These are phyloP conservation scores for Zaprionus camerounensis DNA, from an alignment of 1,140 invertebrate genomes.

Conservation along the genomic window DNA sequence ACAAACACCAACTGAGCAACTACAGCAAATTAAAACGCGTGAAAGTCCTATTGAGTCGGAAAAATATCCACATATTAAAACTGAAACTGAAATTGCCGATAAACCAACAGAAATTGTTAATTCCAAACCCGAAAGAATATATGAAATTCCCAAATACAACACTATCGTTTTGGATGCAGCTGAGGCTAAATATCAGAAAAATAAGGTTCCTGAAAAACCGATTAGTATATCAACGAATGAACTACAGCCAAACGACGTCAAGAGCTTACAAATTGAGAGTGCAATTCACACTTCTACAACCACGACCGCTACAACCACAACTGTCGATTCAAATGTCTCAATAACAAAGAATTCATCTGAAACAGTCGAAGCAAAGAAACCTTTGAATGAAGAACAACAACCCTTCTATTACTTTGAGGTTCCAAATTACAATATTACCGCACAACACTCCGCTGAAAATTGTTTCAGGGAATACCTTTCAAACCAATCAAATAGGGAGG, in stretches of 20 bases:
- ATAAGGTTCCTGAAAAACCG: background rate
- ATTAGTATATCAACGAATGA: background rate
- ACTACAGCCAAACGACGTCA: background rate
- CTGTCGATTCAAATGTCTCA: background rate
- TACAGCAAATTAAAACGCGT: background rate
- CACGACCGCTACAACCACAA: background rate
- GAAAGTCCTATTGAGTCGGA: background rate
- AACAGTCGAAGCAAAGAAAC: background rate
- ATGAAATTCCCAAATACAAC: constrained; percentile 67
- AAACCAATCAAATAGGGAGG: background rate
- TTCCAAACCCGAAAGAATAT: constrained; percentile 31
- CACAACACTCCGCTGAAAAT: constrained; percentile 31
- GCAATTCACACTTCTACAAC: background rate
- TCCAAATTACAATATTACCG: constrained; percentile 31
- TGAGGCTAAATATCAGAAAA: constrained; percentile 31
- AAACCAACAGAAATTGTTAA: background rate
- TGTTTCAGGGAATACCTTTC: constrained; percentile 7
- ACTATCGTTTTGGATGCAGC: constrained; percentile 37
- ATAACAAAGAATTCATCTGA: background rate
- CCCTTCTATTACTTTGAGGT: constrained; percentile 39
- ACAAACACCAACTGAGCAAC: background rate
- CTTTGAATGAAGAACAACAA: background rate
- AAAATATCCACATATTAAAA: background rate
- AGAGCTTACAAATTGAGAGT: background rate
- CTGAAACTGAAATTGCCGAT: constrained; percentile 1